A percentile compares a stretch with the other conserved stretches of the same genome.
These are phyloP conservation scores for Leptinotarsa tumamoca DNA, from an alignment of 2,888 invertebrate species.

Conservation along the genomic window DNA sequence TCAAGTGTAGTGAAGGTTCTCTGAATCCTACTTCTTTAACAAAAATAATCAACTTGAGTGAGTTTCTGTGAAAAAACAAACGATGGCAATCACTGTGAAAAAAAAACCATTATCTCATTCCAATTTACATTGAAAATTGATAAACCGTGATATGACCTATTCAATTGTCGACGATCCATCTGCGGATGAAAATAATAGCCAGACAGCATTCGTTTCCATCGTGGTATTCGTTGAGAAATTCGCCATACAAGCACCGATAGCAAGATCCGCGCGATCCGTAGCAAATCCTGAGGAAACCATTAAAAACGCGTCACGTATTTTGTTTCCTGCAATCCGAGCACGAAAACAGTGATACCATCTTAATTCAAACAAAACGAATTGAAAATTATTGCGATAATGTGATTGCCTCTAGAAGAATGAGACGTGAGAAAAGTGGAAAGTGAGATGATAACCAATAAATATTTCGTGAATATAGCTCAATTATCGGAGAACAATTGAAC, in stretches of 20 bases:
- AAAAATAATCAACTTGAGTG: neutral
- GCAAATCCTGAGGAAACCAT: constrained; percentile 41
- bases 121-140: constrained; percentile 1
- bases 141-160: neutral
- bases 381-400: constrained; percentile 45
- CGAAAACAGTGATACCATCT: constrained; percentile 46
- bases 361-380: constrained; percentile 47
- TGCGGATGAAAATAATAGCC: neutral
- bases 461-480: neutral
- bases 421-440: constrained; percentile 18
- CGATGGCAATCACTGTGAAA: neutral
- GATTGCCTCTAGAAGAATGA: constrained; percentile 32
- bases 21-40: neutral
- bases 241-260: constrained; percentile 8
- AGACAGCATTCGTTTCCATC: neutral
- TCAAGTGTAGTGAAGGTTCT: too few relatives aligned
- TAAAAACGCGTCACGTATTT: constrained; percentile 52
- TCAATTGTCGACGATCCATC: constrained; percentile 1
- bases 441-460: neutral
- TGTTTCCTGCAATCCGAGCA: constrained; percentile 50
- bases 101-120: neutral
- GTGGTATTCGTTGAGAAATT: neutral
- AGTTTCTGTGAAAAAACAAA: neutral
- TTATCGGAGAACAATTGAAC: neutral
- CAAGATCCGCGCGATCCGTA: constrained; percentile 17